Evolutionary conservation across 2,888 invertebrate species (phyloP).

Genomic region (Xylophagus ater): DNA sequence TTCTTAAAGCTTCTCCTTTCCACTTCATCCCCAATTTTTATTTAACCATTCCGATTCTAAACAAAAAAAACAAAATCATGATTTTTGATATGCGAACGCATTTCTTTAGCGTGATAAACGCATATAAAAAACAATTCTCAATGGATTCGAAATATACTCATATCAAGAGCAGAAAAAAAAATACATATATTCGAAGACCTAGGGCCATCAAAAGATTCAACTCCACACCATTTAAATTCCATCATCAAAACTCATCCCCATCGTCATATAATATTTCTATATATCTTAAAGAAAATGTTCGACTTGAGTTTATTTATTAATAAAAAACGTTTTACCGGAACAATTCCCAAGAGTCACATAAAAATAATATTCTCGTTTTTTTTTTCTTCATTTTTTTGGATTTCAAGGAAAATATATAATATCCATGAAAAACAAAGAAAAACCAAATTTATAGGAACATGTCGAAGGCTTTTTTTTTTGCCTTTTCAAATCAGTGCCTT

Average conservation of each 20-base stretch:
- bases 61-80: too few species aligned
- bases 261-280: too few species aligned
- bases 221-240: not conserved
- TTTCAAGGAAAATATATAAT: not conserved
- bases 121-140: constrained; percentile 14
- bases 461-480: too few species aligned
- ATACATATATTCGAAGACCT: constrained; percentile 7
- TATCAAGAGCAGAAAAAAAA: too few species aligned
- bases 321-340: constrained; percentile 18
- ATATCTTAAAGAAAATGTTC: constrained; percentile 4
- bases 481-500: constrained; percentile 12
- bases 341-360: constrained; percentile 16
- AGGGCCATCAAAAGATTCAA: constrained; percentile 8
- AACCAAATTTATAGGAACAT: too few species aligned
- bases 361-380: constrained; percentile 15
- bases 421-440: not conserved
- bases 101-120: constrained; percentile 16
- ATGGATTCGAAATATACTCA: too few species aligned
- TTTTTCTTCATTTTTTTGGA: not conserved
- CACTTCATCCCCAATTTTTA: too few species aligned
- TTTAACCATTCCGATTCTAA: too few species aligned
- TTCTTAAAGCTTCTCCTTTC: too few species aligned
- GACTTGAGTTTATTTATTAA: constrained; percentile 17
- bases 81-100: too few species aligned
- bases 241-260: not conserved